Percentiles rank a stretch among this genome's conserved stretches.
Evolutionary conservation across 2,797 vertebrate species (phyloP).

Genomic region (Loriculus beryllinus): DNA sequence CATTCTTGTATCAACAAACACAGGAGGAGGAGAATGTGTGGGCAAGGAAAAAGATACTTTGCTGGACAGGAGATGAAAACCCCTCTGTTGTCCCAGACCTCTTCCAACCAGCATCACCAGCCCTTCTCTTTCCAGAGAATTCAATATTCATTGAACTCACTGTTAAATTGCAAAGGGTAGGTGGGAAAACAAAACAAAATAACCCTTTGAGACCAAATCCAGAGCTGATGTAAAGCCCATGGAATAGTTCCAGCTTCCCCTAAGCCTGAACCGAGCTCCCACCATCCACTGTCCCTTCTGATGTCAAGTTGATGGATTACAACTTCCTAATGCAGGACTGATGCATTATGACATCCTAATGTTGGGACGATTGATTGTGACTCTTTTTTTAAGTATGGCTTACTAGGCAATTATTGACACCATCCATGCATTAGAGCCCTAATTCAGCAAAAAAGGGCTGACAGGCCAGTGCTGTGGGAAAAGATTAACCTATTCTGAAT

Average conservation of each 20-base stretch:
- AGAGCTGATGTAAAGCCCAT: neutral
- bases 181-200: neutral
- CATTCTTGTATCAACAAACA: neutral
- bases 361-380: slow-evolving; percentile 66
- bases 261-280: slow-evolving; percentile 1
- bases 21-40: neutral
- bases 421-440: slow-evolving; percentile 41
- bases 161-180: neutral
- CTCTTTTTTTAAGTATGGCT: slow-evolving; percentile 62
- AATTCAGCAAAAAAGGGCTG: slow-evolving; percentile 49
- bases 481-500: slow-evolving; percentile 60
- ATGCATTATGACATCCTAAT: slow-evolving; percentile 65
- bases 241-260: neutral
- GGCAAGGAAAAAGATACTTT: neutral
- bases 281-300: slow-evolving; percentile 42
- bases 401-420: slow-evolving; percentile 60
- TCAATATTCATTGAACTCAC: neutral
- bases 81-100: neutral
- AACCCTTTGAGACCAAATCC: neutral
- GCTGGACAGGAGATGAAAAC: neutral
- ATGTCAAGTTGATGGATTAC: slow-evolving; percentile 53
- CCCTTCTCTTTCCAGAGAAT: neutral
- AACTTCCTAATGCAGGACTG: slow-evolving; percentile 55
- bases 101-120: neutral
- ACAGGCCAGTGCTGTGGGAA: neutral